phyloP scores from a whole-genome alignment of 2,113 vertebrate species.

The Phalacrocorax carbo region DNA sequence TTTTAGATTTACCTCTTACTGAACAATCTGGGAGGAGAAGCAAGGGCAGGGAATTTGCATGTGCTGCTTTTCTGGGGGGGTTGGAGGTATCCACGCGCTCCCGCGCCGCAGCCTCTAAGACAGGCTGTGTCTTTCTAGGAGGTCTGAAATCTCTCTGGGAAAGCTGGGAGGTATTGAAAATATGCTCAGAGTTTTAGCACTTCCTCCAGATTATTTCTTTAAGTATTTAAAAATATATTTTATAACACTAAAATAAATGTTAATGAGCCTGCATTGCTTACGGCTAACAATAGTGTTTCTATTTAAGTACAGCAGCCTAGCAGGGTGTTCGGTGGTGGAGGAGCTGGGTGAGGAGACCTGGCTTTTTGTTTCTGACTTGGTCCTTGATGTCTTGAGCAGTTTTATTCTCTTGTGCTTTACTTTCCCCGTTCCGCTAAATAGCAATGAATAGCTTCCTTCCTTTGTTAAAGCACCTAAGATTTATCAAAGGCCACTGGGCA shows the following conservation, averaged over 20 bases:
- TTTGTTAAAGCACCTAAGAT: neutral
- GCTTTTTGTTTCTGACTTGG: neutral
- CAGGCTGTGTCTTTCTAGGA: neutral
- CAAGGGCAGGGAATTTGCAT: neutral
- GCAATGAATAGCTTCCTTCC: neutral
- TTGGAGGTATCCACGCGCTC: fast-evolving
- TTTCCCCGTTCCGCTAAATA: neutral
- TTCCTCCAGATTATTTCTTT: constrained; percentile 51
- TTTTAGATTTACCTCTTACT: neutral
- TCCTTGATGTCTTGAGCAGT: constrained; percentile 14
- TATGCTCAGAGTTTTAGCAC: neutral
- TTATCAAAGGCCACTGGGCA: neutral
- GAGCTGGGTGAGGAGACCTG: neutral
- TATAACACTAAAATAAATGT: constrained; percentile 19
- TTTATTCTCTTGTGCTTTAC: neutral
- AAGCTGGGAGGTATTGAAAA: constrained; percentile 5
- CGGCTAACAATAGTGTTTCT: constrained; percentile 33
- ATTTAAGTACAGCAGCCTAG: neutral
- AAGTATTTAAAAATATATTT: constrained; percentile 47
- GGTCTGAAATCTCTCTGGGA: neutral
- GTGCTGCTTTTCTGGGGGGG: neutral
- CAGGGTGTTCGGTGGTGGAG: neutral
- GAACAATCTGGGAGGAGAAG: neutral
- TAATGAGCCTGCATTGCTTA: constrained; percentile 11
- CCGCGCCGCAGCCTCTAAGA: fast-evolving